These are phyloP conservation scores for Orthosia cruda DNA, from an alignment of 2,888 invertebrate genomes.

Conservation along the genomic window DNA sequence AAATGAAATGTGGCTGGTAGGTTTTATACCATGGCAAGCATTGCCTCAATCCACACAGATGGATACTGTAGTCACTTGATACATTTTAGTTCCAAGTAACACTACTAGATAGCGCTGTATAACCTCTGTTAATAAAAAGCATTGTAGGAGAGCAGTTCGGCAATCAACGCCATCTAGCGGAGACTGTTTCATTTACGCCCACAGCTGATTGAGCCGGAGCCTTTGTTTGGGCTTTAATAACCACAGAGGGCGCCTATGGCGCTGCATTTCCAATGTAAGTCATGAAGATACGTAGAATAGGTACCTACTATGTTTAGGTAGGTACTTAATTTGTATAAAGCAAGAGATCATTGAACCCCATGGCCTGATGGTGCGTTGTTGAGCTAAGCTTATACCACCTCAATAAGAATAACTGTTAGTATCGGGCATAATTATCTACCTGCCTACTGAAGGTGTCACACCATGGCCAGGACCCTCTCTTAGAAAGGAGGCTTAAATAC, in stretches of 20 bases:
- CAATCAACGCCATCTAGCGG: slow-evolving; percentile 28
- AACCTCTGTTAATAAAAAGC: background rate
- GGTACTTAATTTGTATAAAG: background rate
- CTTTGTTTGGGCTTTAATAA: background rate
- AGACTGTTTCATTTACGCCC: background rate
- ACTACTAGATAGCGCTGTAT: slow-evolving; percentile 22
- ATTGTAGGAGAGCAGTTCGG: background rate
- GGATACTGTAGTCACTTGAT: too few species aligned
- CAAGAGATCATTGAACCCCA: slow-evolving; percentile 32
- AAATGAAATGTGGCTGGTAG: too few species aligned
- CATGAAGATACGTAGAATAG: background rate
- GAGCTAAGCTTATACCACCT: background rate
- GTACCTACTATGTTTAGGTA: background rate
- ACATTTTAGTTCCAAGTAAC: background rate
- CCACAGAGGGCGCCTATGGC: slow-evolving; percentile 14
- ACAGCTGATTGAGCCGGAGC: too few species aligned
- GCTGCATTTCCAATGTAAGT: too few species aligned
- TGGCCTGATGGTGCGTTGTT: background rate
- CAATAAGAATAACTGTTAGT: background rate
- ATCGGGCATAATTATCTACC: too few species aligned
- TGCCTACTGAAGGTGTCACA: background rate
- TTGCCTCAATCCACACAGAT: too few species aligned
- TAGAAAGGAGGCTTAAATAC: background rate
- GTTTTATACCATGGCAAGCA: background rate
- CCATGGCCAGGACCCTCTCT: background rate